These are phyloP conservation scores for Pygoscelis antarcticus DNA, from an alignment of 2,113 vertebrate genomes.

Conservation along the genomic window DNA sequence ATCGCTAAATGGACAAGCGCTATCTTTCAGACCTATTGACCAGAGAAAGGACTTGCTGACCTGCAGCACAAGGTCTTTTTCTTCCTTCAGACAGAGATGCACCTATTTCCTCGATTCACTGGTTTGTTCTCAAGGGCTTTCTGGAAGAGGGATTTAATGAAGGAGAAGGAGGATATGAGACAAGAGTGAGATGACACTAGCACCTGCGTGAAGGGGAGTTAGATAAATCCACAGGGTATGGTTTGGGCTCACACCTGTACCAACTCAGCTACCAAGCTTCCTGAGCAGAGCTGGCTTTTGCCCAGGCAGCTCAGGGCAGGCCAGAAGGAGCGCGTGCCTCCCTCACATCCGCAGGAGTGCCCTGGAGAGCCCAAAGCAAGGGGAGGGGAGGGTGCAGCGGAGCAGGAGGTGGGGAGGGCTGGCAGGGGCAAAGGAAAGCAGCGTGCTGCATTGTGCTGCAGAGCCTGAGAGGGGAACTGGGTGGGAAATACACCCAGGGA, in stretches of 20 bases:
- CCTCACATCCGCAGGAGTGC: background rate
- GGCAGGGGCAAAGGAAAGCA: background rate
- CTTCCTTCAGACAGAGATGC: background rate
- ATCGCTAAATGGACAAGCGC: background rate
- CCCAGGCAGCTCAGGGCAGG: background rate
- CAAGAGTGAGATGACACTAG: background rate
- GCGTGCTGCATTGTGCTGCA: background rate
- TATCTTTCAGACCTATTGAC: background rate
- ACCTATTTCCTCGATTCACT: background rate
- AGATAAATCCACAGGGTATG: background rate
- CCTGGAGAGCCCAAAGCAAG: background rate
- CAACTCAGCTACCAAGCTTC: background rate
- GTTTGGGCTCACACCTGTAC: background rate
- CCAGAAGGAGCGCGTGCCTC: accelerated
- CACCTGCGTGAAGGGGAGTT: background rate
- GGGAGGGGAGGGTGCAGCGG: background rate
- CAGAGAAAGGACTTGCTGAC: background rate
- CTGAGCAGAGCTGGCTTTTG: background rate
- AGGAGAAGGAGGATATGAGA: background rate
- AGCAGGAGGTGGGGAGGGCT: background rate
- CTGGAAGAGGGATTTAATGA: background rate
- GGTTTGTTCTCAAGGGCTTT: background rate
- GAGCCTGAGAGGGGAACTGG: background rate
- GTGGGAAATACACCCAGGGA: background rate
- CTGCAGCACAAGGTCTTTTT: background rate